Evolutionary conservation across 2,113 vertebrate species (phyloP), one percentile per base, ranked within the genome.

Genomic region (Electrona antarctica): DNA sequence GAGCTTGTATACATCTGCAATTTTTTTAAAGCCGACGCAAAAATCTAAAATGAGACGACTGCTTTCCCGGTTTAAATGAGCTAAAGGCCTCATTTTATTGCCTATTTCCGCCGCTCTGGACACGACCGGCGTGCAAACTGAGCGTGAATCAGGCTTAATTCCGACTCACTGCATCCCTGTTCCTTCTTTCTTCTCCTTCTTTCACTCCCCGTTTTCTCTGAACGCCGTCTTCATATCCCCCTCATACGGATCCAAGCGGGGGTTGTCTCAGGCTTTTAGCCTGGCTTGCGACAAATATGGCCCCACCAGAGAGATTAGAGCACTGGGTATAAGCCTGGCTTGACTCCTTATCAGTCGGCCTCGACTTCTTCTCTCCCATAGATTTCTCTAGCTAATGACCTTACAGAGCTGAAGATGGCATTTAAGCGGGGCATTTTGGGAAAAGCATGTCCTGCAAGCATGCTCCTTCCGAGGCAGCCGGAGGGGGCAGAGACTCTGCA

Each of bases 231-330:
- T 78, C 62, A 69, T 70, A 76, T 83, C 71, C 80, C 80, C 77
- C 73, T 83, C 76, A 72, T 47, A 7, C 78, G 63, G 69, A 76
- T 83, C 67, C 79, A 76, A 80, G 47, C 78, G 47, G 28, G 73
- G 67, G 21, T 77, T 77, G 66, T 85, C 76, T 85, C 51, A 76
- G 67, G 73, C 78, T 78, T 89, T 46, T 82, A 88, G 87, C 77
- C 78, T 65, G 21, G 21, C 21, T 21, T 21, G 78, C 77, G 81
- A 90, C 79, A 85, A 82, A 88, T 61, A 64, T 71, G 78, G 73
- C 78, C 21, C 81, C 90, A 86, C 80, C 72, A 85, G 85, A 88
- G 87, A 90, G 84, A 86, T 89, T 88, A 87, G 64, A 50, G 71
- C 52, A 65, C 73, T 33, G 73, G 77, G 21, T 85, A 85, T 85